Base-by-base conservation (phyloP, 2,888 invertebrate species). In the Drosophila phalerata region DNA sequence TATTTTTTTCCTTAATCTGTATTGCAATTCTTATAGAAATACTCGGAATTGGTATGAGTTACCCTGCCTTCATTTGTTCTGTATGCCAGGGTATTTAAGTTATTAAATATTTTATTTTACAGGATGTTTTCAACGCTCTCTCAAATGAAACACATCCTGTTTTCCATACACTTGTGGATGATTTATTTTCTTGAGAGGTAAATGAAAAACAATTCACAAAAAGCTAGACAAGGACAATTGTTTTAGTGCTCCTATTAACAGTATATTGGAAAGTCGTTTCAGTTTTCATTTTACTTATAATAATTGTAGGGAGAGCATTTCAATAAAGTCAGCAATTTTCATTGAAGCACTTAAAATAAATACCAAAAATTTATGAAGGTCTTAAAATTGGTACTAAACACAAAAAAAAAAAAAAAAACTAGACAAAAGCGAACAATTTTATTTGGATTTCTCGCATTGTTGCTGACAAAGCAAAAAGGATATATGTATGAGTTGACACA, bases 391-490 rank as follows among this genome's bases (percentile, higher is more conserved):
- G 13, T 28, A 19, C 37, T 51, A 37, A 37, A 37, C 30, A 37
- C 5, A n/a, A 48, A 15, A n/a, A 52, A 37, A 37, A 37, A 9
- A 37, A 28, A n/a, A 48, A 15, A n/a, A 52, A 38, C 34, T 43
- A 69, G 25, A 73, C 60, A 73, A 69, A 58, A 19, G 53, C 43
- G 49, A 51, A 37, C 13, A 73, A 58, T 76, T 69, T 60, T 63
- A 63, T 77, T 69, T 69, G 49, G 32, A 65, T 63, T 66, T 77
- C 48, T 73, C 45, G 56, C 73, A 76, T 77, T 73, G 76, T 76
- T 65, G 73, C 51, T 69, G 62, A 76, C 69, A 73, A 73, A 73
- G 73, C 58, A 19, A 0, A 51, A 58, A 68, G 56, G 28, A 72
- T 51, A 61, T 64, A 30, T 38, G 40, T 34, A 45, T 22, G 51